Percentiles rank a stretch among this genome's conserved stretches.
Evolutionary conservation across 2,113 vertebrate genomes (phyloP).

Genomic region (human (Homo sapiens)): DNA sequence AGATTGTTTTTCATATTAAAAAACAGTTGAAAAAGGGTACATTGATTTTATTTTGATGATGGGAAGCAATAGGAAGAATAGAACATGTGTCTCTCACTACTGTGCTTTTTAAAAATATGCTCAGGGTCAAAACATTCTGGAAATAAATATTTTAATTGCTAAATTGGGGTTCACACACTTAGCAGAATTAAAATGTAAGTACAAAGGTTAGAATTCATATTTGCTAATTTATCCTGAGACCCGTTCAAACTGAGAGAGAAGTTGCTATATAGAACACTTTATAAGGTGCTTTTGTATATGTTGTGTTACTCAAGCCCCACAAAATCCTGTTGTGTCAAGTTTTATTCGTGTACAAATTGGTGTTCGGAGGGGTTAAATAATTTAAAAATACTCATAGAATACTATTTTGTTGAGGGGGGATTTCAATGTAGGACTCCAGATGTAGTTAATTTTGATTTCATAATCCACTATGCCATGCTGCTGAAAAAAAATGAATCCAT

Average conservation of each 20-base stretch:
- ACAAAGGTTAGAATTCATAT: neutral
- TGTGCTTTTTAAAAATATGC: neutral
- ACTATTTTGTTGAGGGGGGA: neutral
- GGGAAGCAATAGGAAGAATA: neutral
- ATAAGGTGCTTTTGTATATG: neutral
- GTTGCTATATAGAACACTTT: neutral
- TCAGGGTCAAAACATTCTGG: neutral
- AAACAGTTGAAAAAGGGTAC: neutral
- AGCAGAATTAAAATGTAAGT: neutral
- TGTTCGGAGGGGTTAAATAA: neutral
- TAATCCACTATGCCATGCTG: neutral
- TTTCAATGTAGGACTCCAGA: neutral
- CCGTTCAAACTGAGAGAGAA: neutral
- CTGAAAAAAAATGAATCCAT: neutral
- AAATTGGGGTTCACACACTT: neutral
- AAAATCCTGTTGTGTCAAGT: neutral
- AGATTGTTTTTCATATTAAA: neutral
- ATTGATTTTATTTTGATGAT: neutral
- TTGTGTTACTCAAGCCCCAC: neutral
- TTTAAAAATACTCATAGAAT: neutral
- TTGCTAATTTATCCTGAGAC: neutral
- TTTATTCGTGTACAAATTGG: neutral
- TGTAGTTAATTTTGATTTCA: neutral
- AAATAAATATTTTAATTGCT: constrained; percentile 8
- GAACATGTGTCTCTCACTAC: neutral